phyloP scores from a whole-genome alignment of 1,140 invertebrate genomes.

The Anthonomus grandis region DNA sequence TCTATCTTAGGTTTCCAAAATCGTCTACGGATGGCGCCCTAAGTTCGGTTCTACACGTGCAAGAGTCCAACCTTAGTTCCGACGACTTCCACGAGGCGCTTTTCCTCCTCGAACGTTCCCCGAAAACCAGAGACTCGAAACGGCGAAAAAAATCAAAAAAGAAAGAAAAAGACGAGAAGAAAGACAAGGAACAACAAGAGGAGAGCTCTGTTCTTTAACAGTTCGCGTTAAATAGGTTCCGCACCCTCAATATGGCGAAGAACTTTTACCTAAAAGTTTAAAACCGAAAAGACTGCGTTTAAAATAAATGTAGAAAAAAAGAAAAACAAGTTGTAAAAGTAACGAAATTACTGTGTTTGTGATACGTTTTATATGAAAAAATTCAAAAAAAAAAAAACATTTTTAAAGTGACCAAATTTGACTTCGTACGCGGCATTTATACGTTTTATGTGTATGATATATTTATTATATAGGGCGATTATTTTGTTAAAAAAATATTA shows the following conservation, averaged over 20 bases:
- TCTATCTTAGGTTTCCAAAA: slow-evolving; percentile 51
- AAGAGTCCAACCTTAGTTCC: slow-evolving; percentile 58
- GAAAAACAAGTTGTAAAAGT: slow-evolving; percentile 8
- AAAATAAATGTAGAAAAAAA: slow-evolving; percentile 1
- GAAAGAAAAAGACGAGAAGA: slow-evolving; percentile 46
- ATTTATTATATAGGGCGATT: not conserved
- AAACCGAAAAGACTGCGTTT: slow-evolving; percentile 10
- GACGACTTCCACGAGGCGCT: slow-evolving; percentile 62
- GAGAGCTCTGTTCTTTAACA: slow-evolving; percentile 40
- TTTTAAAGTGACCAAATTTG: slow-evolving; percentile 15
- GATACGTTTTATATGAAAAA: slow-evolving; percentile 17
- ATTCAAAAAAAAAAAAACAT: slow-evolving; percentile 7
- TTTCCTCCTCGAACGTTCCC: slow-evolving; percentile 56
- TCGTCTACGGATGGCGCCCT: slow-evolving; percentile 58
- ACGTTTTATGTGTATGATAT: not conserved
- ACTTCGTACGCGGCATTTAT: slow-evolving; percentile 3
- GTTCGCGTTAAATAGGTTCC: not conserved
- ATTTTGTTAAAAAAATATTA: not conserved
- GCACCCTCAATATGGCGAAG: not conserved
- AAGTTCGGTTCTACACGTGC: slow-evolving; percentile 59
- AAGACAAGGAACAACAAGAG: slow-evolving; percentile 44
- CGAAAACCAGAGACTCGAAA: slow-evolving; percentile 51
- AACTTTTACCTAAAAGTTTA: not conserved
- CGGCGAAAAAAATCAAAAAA: slow-evolving; percentile 49
- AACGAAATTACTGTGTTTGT: too few relatives aligned